Percentiles rank a stretch among this genome's conserved stretches.
Evolutionary conservation across 1,140 invertebrate genomes (phyloP).

Genomic region (Dreissena polymorpha): DNA sequence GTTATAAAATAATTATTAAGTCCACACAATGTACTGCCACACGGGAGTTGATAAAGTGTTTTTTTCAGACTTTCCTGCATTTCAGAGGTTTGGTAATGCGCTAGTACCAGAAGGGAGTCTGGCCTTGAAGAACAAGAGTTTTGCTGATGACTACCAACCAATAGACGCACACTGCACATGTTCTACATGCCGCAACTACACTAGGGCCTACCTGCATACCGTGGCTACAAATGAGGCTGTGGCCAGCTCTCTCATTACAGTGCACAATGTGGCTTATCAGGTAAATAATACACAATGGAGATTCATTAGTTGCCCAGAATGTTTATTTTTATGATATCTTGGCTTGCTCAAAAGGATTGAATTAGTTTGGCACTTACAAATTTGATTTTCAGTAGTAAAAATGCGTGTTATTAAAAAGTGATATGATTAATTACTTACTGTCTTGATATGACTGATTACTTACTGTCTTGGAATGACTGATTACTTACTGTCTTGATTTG

Average conservation of each 20-base stretch:
- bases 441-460: no score
- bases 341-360: no score
- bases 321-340: no score
- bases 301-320: no score
- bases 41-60: not conserved
- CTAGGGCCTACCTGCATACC: conserved; percentile 92
- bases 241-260: conserved; percentile 93
- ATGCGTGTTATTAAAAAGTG: no score
- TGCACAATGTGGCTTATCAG: conserved; percentile 95
- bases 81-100: conserved; percentile 96
- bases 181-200: conserved; percentile 93
- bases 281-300: conserved; percentile 78
- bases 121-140: conserved; percentile 90
- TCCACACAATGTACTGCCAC: not conserved
- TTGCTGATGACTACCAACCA: conserved; percentile 89
- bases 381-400: no score
- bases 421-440: no score
- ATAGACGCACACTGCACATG: conserved; percentile 95
- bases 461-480: no score
- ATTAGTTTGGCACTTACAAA: no score
- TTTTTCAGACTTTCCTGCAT: conserved; percentile 49
- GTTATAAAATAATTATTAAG: no score
- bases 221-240: conserved; percentile 94
- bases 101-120: conserved; percentile 91
- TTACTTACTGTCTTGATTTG: no score